phyloP scores from a whole-genome alignment of 2,797 vertebrate genomes.

The Peromyscus eremicus region DNA sequence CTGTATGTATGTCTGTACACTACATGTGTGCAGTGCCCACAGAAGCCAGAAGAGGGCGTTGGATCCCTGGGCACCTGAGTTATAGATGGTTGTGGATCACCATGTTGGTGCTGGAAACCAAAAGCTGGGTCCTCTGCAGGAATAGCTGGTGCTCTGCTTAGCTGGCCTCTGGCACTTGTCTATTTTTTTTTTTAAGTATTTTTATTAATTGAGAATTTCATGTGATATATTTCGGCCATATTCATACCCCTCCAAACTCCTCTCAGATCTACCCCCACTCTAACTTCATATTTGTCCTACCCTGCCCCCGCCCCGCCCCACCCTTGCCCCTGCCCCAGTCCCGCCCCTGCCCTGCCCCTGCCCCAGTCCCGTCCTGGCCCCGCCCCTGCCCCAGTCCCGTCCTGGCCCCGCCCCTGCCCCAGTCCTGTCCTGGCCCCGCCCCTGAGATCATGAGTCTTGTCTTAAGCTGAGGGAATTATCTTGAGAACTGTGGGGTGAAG shows the following conservation, averaged over 20 bases:
- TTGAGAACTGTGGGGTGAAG: background rate
- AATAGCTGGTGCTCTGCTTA: too few species aligned
- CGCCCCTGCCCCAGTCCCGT: too few species aligned
- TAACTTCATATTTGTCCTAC: background rate
- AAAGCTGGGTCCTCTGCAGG: background rate
- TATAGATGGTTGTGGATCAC: background rate
- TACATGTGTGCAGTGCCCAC: background rate
- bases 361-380: too few species aligned
- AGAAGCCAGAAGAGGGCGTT: background rate
- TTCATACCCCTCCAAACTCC: background rate
- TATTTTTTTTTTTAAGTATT: background rate
- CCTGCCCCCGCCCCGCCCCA: too few species aligned
- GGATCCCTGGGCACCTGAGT: too few species aligned
- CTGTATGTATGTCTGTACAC: background rate
- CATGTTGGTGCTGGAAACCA: background rate
- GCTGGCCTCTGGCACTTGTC: background rate
- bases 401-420: too few species aligned
- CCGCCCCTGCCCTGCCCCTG: too few species aligned
- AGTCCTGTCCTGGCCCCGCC: too few species aligned
- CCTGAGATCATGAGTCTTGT: too few species aligned
- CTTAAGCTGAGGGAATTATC: background rate
- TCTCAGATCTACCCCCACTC: too few species aligned
- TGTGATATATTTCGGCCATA: background rate
- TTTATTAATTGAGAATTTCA: background rate
- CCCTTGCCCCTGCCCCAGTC: too few species aligned